Evolutionary conservation across 1,140 invertebrate genomes (phyloP), one percentile per base, ranked within the genome.

Genomic region (Microplitis mediator): DNA sequence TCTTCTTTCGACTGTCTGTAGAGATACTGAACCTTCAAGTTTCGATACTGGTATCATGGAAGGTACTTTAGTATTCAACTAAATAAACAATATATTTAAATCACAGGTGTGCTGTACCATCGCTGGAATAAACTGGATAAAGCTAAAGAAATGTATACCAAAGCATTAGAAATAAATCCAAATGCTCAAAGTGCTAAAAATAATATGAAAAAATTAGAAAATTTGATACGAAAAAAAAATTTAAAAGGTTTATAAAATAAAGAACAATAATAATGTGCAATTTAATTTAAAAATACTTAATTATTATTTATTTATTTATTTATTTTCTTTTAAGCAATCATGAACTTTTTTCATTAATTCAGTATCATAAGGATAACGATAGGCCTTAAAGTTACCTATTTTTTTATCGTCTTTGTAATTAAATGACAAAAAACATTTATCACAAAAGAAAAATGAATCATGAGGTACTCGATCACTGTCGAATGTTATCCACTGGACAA

Each of bases 71-170:
- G 23, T 23, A 23, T 2, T 23, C 23, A 23, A 23, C 8, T 31
- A 6, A 36, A n/a, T 71, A 71, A 34, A n/a, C 11, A 31, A 61
- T 34, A 69, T 56, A 74, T 54, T 69, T 39, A 50, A 50, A 51
- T 90, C 90, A 52, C 80, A 95, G 95, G 95, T 74, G 96, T 98
- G 34, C 87, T 98, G 1, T 98, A 98, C 87, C 97, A 98, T 86
- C 91, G 95, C 50, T 98, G 95, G 96, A 93, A 93, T 65, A 95
- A 93, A 88, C 88, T 90, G 74, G 84, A 91, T 0, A 83, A 91
- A 74, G 96, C 96, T 3, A 90, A 92, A 80, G 80, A 89, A 68
- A 91, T 92, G 84, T 98, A 98, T 80, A 87, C 87, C 69, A 91
- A 89, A 82, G 94, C 96, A 11, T 84, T 97, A 50, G 83, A 89